Percentiles rank a stretch among this genome's conserved stretches.
phyloP scores from a whole-genome alignment of 2,888 invertebrate genomes.

The Andrena camellia region DNA sequence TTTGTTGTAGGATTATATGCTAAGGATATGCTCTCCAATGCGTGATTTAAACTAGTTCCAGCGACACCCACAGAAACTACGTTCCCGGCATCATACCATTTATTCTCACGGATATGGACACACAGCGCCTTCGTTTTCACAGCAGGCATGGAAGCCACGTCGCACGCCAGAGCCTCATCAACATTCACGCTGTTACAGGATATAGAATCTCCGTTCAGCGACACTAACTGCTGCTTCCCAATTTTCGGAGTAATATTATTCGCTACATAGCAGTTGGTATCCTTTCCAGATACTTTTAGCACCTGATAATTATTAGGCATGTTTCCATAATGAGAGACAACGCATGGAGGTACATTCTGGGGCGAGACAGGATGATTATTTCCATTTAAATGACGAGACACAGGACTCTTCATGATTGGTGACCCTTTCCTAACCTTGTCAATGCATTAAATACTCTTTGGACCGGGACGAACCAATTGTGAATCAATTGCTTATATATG shows the following conservation, averaged over 20 bases:
- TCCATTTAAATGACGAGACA: constrained; percentile 69
- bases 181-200: constrained; percentile 79
- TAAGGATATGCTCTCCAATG: constrained; percentile 90
- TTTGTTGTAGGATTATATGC: constrained; percentile 92
- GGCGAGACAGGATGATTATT: constrained; percentile 53
- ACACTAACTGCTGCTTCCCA: constrained; percentile 80
- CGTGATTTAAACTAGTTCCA: constrained; percentile 87
- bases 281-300: constrained; percentile 68
- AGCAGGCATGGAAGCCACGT: constrained; percentile 74
- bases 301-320: constrained; percentile 70
- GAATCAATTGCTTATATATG: constrained; percentile 30
- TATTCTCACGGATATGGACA: constrained; percentile 81
- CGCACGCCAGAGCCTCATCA: constrained; percentile 79
- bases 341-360: constrained; percentile 60
- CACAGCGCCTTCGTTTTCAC: constrained; percentile 78
- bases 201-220: constrained; percentile 80
- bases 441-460: constrained; percentile 36
- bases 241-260: constrained; percentile 69
- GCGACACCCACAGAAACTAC: constrained; percentile 80
- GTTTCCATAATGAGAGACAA: constrained; percentile 64
- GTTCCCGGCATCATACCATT: constrained; percentile 82
- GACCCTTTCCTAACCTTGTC: constrained; percentile 63
- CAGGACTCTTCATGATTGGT: constrained; percentile 73
- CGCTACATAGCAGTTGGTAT: constrained; percentile 73
- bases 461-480: constrained; percentile 37